Evolutionary conservation across 2,888 invertebrate genomes (phyloP).

Genomic region (Eupithecia dodoneata): DNA sequence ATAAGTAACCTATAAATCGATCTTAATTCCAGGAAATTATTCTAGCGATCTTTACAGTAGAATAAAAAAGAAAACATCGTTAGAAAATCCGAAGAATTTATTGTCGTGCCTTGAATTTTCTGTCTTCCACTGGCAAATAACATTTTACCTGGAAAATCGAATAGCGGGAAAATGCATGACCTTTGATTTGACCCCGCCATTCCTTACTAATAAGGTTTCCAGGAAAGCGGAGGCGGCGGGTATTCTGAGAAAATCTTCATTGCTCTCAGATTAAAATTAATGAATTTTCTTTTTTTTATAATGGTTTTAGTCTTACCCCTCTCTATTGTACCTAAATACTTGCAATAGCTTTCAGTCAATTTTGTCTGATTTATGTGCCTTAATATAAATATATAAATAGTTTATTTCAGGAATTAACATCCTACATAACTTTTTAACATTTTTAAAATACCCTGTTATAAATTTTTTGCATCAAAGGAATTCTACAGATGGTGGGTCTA

Average conservation of each 20-base stretch:
- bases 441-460: neutral
- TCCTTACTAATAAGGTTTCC: neutral
- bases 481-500: neutral
- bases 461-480: neutral
- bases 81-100: neutral
- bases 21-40: neutral
- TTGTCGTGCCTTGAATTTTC: neutral
- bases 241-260: neutral
- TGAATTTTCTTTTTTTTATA: too few species aligned
- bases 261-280: neutral
- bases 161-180: neutral
- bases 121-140: neutral
- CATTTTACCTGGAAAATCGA: neutral
- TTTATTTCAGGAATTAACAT: neutral
- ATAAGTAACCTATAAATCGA: neutral
- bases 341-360: neutral
- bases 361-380: too few species aligned
- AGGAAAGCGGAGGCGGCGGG: neutral
- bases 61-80: neutral
- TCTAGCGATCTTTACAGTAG: neutral
- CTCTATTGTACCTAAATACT: neutral
- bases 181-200: neutral
- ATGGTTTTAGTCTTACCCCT: too few species aligned
- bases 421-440: neutral
- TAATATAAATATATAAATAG: neutral